Percentiles rank a stretch among this genome's conserved stretches.
phyloP scores from a whole-genome alignment of 2,797 vertebrate genomes.

The Pangasius sanitwongsei region DNA sequence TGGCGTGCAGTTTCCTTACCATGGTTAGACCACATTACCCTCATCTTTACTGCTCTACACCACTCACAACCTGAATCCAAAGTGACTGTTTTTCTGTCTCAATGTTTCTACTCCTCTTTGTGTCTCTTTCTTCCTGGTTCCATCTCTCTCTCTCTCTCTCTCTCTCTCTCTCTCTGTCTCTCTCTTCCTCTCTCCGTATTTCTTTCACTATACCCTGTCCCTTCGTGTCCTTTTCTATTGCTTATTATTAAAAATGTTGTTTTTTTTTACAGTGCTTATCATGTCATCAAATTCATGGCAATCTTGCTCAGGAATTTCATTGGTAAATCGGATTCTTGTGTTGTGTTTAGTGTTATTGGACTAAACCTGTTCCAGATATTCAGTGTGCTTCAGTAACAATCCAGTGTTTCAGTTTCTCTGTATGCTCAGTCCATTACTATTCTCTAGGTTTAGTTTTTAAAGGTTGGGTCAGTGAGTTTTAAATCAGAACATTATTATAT shows the following conservation, averaged over 20 bases:
- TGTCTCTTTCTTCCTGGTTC: not conserved
- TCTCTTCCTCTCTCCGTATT: not conserved
- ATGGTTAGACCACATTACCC: slow-evolving; percentile 77
- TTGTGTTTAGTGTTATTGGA: not conserved
- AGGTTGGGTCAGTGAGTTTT: not conserved
- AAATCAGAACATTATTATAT: not conserved
- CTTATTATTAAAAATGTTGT: slow-evolving; percentile 2
- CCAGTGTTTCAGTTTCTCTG: not conserved
- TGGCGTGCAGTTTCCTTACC: slow-evolving; percentile 82
- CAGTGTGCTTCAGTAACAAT: not conserved
- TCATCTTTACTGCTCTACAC: slow-evolving; percentile 74
- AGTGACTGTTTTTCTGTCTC: slow-evolving; percentile 44
- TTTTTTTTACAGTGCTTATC: not conserved
- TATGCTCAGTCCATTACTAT: not conserved
- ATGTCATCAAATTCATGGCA: slow-evolving; percentile 10
- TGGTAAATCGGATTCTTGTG: not conserved
- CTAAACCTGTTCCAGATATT: not conserved
- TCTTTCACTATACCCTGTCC: not conserved
- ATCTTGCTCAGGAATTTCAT: not conserved
- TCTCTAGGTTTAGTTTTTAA: not conserved
- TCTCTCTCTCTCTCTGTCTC: slow-evolving; percentile 13
- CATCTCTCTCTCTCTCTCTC: slow-evolving; percentile 25
- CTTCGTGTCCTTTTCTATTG: not conserved
- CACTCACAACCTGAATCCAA: slow-evolving; percentile 54
- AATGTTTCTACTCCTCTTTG: slow-evolving; percentile 29